A percentile compares a stretch with the other conserved stretches of the same genome.
Evolutionary conservation across 2,888 invertebrate species (phyloP).

Genomic region (Caenorhabditis sp.): DNA sequence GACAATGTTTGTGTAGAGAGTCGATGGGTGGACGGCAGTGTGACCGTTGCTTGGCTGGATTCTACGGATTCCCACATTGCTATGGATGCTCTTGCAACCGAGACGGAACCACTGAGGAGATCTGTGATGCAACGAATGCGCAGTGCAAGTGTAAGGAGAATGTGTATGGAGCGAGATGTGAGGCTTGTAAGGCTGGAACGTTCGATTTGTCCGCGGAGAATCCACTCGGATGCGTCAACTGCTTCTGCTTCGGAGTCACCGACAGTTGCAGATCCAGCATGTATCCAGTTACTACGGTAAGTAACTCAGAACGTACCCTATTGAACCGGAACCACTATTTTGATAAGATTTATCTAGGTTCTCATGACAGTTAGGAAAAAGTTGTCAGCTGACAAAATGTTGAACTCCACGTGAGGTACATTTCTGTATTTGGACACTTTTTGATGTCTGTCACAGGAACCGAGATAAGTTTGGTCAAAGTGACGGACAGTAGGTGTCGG

Average conservation of each 20-base stretch:
- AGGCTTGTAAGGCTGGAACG: slow-evolving; percentile 91
- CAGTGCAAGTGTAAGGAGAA: slow-evolving; percentile 91
- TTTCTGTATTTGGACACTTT: too few relatives aligned
- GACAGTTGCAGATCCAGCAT: slow-evolving; percentile 91
- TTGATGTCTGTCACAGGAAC: too few relatives aligned
- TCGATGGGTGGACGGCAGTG: slow-evolving; percentile 94
- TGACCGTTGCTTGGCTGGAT: slow-evolving; percentile 91
- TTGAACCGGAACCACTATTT: too few relatives aligned
- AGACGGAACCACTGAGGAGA: slow-evolving; percentile 88
- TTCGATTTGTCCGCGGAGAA: slow-evolving; percentile 92
- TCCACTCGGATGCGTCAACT: slow-evolving; percentile 94
- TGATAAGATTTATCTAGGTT: too few relatives aligned
- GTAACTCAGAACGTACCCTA: slow-evolving; percentile 25
- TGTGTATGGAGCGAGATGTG: slow-evolving; percentile 90
- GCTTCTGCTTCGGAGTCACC: slow-evolving; percentile 97
- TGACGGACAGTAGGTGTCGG: too few relatives aligned
- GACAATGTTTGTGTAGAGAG: slow-evolving; percentile 92
- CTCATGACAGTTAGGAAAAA: too few relatives aligned
- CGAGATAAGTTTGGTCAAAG: too few relatives aligned
- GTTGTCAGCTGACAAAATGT: too few relatives aligned
- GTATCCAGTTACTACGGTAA: slow-evolving; percentile 76
- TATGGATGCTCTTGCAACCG: slow-evolving; percentile 86
- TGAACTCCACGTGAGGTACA: too few relatives aligned
- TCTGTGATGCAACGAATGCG: slow-evolving; percentile 90
- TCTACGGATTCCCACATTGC: slow-evolving; percentile 91